Evolutionary conservation across 2,888 invertebrate genomes (phyloP).

Genomic region (Alloplasta piceator): DNA sequence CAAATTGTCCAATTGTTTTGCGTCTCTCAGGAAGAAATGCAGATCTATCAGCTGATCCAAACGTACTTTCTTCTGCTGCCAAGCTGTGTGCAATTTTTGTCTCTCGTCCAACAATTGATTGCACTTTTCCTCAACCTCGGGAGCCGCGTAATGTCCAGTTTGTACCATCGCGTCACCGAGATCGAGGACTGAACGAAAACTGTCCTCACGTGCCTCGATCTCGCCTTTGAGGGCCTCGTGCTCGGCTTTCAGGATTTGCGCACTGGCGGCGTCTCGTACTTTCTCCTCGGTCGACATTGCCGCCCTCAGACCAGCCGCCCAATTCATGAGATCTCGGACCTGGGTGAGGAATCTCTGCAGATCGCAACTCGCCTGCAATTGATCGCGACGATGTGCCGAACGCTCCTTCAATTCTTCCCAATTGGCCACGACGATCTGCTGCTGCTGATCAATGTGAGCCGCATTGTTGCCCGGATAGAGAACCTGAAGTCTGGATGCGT

Average conservation of each 20-base stretch:
- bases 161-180: conserved; percentile 93
- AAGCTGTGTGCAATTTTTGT: conserved; percentile 91
- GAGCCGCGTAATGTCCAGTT: conserved; percentile 91
- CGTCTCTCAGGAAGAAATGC: conserved; percentile 97
- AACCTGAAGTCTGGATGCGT: conserved; percentile 93
- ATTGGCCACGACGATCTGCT: conserved; percentile 92
- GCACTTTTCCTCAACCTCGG: conserved; percentile 92
- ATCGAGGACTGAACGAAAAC: conserved; percentile 90
- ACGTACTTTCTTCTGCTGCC: conserved; percentile 95
- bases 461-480: conserved; percentile 97
- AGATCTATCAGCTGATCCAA: conserved; percentile 96
- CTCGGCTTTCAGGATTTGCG: conserved; percentile 92
- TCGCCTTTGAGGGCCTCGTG: conserved; percentile 92
- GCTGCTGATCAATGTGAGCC: conserved; percentile 93
- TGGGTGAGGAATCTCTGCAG: conserved; percentile 95
- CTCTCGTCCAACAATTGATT: conserved; percentile 91
- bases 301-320: conserved; percentile 92
- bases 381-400: conserved; percentile 91
- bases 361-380: conserved; percentile 93
- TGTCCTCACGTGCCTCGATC: conserved; percentile 94
- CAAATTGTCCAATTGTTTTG: conserved; percentile 94
- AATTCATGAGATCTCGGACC: conserved; percentile 93
- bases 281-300: conserved; percentile 92
- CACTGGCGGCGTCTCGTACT: conserved; percentile 92
- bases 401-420: conserved; percentile 95